Evolutionary conservation across 2,888 invertebrate genomes (phyloP), one percentile per base, ranked within the genome.

Genomic region (Drosophila parthenogenetica): DNA sequence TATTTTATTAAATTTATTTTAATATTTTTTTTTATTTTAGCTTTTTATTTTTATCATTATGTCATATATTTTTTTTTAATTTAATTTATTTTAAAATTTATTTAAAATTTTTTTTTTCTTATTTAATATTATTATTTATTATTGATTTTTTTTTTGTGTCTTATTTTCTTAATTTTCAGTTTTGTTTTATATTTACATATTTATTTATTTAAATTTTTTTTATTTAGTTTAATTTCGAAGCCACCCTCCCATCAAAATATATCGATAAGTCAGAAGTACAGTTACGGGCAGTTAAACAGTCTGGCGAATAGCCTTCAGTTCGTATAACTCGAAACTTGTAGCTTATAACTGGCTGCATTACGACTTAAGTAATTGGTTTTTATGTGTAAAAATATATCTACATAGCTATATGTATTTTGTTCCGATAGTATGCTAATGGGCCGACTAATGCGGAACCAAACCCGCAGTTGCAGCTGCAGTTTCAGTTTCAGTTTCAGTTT

Each of bases 381-480:
- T 40, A 50, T 42, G 32, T 4, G 14, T 37, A 43, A 5, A 19
- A 5, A 43, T 50, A 50, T 25, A 37, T 5, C 22, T 25, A 49
- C 17, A 39, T 40, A 14, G 11, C 39, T 25, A 40, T 25, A 17
- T 29, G 35, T 35, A 13, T 13, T 29, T 29, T 35, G 35, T 37
- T 14, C 29, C 22, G 48, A 55, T 62, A 48, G 40, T 55, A 55
- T 66, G 54, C 50, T 50, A 66, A 66, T 66, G 55, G 49, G 19
- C n/a, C 49, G 55, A 16, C 45, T 63, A 72, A 72, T 49, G 48
- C 55, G 59, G 55, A 67, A 53, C 64, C 46, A 48, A 46, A 37
- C 73, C 63, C 59, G 67, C 68, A 73, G 61, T 50, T 54, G 54
- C 58, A 65, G 16, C 57, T 50, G 14, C 7, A 25, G 40, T 14